Evolutionary conservation across 1,140 invertebrate species (phyloP).

Genomic region (Heliconius hermathena): DNA sequence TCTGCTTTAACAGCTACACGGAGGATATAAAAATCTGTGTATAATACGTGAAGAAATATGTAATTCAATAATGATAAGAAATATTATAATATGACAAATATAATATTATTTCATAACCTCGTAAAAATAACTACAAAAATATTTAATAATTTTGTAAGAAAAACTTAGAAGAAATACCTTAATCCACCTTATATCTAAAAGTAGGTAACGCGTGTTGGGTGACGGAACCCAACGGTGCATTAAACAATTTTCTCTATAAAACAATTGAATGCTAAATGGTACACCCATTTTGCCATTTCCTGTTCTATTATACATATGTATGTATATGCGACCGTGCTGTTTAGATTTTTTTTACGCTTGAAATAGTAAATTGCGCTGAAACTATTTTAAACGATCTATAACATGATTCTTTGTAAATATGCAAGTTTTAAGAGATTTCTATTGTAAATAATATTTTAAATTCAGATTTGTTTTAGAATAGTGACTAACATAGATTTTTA

Average conservation of each 20-base stretch:
- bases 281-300: background rate
- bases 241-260: conserved; percentile 8
- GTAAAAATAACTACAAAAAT: too few relatives aligned
- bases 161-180: background rate
- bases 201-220: conserved; percentile 1
- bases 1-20: background rate
- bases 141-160: background rate
- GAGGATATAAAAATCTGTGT: background rate
- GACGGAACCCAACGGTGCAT: conserved; percentile 3
- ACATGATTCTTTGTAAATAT: background rate
- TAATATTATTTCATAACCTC: too few relatives aligned
- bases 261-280: conserved; percentile 1
- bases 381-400: too few relatives aligned
- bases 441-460: too few relatives aligned
- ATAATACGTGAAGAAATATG: too few relatives aligned
- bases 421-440: too few relatives aligned
- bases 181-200: background rate
- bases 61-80: too few relatives aligned
- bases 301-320: background rate
- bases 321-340: background rate
- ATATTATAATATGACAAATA: too few relatives aligned
- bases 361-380: background rate
- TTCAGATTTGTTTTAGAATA: too few relatives aligned
- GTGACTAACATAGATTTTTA: too few relatives aligned
- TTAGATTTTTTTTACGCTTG: background rate